Evolutionary conservation across 2,113 vertebrate species (phyloP).

Genomic region (Anser cygnoides): DNA sequence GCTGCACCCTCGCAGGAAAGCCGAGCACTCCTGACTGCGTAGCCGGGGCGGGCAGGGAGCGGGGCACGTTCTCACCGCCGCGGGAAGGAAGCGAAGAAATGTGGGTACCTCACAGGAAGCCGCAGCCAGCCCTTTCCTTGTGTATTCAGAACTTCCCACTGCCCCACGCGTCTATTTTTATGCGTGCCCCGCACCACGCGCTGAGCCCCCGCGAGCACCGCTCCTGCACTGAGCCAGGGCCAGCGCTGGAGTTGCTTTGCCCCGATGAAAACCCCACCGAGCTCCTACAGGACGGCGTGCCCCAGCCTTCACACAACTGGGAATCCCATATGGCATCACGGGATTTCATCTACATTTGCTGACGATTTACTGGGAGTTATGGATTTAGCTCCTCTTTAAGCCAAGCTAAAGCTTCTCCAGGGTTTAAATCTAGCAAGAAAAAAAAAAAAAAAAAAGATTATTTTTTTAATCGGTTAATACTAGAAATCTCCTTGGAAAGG

Average conservation of each 20-base stretch:
- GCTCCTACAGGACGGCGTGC: not conserved
- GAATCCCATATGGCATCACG: not conserved
- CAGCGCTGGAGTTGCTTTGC: fast-evolving
- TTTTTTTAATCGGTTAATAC: constrained; percentile 56
- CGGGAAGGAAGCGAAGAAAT: not conserved
- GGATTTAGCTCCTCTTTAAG: constrained; percentile 49
- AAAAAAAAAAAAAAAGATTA: constrained; percentile 2
- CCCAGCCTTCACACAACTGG: not conserved
- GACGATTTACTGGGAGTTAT: not conserved
- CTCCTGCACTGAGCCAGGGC: not conserved
- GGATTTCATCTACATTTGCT: constrained; percentile 1
- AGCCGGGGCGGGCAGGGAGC: not conserved
- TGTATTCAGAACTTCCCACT: not conserved
- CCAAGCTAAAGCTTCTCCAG: constrained; percentile 49
- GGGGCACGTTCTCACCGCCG: not conserved
- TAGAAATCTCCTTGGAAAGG: constrained; percentile 14
- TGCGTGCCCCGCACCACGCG: fast-evolving
- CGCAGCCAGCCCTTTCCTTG: not conserved
- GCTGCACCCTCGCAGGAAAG: not conserved
- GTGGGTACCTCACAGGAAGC: not conserved
- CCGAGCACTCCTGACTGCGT: not conserved
- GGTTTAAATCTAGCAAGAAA: constrained; percentile 25
- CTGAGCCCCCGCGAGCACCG: not conserved
- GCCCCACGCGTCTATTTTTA: not conserved
- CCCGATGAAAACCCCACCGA: not conserved